phyloP scores from a whole-genome alignment of 2,888 invertebrate genomes.

The Apamea monoglypha region DNA sequence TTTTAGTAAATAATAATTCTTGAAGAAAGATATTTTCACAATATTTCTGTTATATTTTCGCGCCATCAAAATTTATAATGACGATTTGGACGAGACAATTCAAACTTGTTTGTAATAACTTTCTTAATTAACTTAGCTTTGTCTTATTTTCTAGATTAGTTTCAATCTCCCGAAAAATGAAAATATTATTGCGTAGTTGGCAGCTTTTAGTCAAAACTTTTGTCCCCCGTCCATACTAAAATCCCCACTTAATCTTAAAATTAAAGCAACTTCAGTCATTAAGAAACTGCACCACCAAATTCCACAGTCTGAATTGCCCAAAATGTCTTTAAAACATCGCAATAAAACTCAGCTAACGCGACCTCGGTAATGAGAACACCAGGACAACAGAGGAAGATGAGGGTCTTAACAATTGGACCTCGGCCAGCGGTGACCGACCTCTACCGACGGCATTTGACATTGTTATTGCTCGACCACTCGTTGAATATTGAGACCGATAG shows the following conservation, averaged over 20 bases:
- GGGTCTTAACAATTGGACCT: conserved; percentile 65
- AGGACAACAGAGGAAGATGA: conserved; percentile 57
- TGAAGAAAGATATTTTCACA: neutral
- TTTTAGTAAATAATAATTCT: neutral
- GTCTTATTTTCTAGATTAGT: conserved; percentile 15
- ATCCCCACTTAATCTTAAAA: neutral
- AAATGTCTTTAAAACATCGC: conserved; percentile 2
- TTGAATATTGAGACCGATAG: conserved; percentile 43
- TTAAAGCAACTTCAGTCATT: conserved; percentile 13
- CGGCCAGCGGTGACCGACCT: conserved; percentile 64
- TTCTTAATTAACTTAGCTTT: conserved; percentile 27
- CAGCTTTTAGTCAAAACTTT: neutral
- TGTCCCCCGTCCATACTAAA: neutral
- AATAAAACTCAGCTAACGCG: conserved; percentile 46
- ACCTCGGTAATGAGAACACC: conserved; percentile 46
- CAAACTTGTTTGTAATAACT: conserved; percentile 20
- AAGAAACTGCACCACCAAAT: conserved; percentile 5
- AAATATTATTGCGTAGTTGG: neutral
- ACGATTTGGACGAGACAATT: neutral
- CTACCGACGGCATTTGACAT: conserved; percentile 49
- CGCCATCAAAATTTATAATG: neutral
- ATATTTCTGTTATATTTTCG: neutral
- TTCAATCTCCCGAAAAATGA: neutral
- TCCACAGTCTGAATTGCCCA: neutral
- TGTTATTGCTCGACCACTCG: conserved; percentile 54